Percentiles rank a stretch among this genome's conserved stretches.
Evolutionary conservation across 2,797 vertebrate species (phyloP).

Genomic region (Scolopax rusticola): DNA sequence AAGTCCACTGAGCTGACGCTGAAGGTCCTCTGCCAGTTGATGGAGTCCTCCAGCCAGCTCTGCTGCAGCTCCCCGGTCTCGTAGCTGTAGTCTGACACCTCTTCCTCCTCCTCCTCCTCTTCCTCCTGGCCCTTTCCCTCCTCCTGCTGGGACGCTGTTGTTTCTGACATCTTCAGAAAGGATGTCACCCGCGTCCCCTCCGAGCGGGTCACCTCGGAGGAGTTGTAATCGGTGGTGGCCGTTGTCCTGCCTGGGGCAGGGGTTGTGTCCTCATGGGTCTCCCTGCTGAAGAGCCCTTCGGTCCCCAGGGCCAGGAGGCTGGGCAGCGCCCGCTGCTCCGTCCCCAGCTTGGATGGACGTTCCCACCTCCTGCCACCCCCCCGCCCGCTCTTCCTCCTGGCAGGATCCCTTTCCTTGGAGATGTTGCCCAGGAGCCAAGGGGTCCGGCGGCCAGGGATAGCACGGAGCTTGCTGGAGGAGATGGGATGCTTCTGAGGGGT

Average conservation of each 20-base stretch:
- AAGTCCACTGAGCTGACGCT: slow-evolving; percentile 95
- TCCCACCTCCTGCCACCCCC: slow-evolving; percentile 38
- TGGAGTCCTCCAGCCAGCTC: slow-evolving; percentile 93
- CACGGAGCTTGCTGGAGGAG: background rate
- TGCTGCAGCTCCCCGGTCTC: slow-evolving; percentile 86
- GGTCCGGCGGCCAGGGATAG: background rate
- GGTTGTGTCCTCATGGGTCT: slow-evolving; percentile 1
- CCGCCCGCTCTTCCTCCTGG: slow-evolving; percentile 14
- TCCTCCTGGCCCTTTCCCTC: slow-evolving; percentile 76
- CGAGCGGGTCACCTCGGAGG: slow-evolving; percentile 64
- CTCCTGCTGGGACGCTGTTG: slow-evolving; percentile 81
- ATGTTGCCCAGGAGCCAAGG: slow-evolving; percentile 72
- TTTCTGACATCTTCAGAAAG: slow-evolving; percentile 87
- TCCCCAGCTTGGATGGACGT: background rate
- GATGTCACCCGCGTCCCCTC: slow-evolving; percentile 81
- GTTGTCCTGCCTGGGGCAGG: background rate
- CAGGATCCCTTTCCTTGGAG: slow-evolving; percentile 65
- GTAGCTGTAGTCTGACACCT: slow-evolving; percentile 87
- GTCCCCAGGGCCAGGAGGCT: slow-evolving; percentile 10
- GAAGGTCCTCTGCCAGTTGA: slow-evolving; percentile 98
- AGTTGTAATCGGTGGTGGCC: slow-evolving; percentile 64
- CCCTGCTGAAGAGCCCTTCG: slow-evolving; percentile 50
- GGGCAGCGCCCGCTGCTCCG: background rate
- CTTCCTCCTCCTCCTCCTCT: slow-evolving; percentile 80
- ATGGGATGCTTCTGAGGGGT: slow-evolving; percentile 61